Evolutionary conservation across 1,140 invertebrate species (phyloP).

Genomic region (Drosophila ironensis): DNA sequence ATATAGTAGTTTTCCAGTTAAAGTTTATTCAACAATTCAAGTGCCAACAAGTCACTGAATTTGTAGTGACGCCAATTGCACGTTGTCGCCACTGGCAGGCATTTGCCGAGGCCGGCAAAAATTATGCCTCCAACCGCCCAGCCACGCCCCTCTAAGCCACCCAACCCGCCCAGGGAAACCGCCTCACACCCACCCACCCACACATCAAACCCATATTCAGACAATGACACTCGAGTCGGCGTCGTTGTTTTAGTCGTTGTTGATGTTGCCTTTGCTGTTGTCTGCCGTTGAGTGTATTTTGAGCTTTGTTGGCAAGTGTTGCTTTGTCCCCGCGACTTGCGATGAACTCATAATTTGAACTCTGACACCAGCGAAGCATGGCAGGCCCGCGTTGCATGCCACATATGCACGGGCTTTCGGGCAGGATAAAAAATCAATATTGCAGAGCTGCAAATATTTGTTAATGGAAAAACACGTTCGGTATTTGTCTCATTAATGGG

Average conservation of each 20-base stretch:
- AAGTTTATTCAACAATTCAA: too few species aligned
- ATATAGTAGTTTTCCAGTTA: too few species aligned
- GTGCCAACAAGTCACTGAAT: too few species aligned
- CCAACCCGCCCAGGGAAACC: constrained; percentile 2
- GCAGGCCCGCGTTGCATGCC: background rate
- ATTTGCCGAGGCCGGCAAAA: constrained; percentile 24
- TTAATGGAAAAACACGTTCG: background rate
- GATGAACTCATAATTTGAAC: constrained; percentile 76
- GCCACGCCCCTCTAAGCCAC: background rate
- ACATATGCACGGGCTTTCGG: background rate
- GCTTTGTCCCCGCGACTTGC: constrained; percentile 58
- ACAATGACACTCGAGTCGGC: constrained; percentile 48
- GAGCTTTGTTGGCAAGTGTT: constrained; percentile 63
- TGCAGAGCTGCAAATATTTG: constrained; percentile 22
- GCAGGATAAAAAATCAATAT: constrained; percentile 31
- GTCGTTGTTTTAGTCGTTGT: background rate
- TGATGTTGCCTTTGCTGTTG: constrained; percentile 30
- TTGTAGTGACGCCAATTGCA: background rate
- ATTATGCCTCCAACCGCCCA: background rate
- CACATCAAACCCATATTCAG: constrained; percentile 36
- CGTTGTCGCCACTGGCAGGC: constrained; percentile 26
- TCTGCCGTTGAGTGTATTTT: constrained; percentile 69
- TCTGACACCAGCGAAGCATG: constrained; percentile 48
- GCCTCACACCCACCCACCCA: background rate
- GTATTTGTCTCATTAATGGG: constrained; percentile 4